These are phyloP conservation scores for Emydoidea blandingii DNA, from an alignment of 2,797 vertebrate species.

Conservation along the genomic window DNA sequence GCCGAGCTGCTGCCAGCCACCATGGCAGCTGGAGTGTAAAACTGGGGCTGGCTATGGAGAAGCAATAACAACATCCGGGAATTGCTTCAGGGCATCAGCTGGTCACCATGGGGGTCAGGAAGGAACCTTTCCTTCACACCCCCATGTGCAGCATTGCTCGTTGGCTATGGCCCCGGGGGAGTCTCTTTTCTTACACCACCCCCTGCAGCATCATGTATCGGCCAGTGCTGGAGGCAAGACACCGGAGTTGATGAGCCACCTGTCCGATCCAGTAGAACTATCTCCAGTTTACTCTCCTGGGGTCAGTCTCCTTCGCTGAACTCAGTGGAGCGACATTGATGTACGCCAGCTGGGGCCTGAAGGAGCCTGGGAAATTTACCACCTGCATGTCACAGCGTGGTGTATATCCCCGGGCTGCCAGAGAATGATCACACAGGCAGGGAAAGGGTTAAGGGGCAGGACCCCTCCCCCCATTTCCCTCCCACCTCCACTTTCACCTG, in stretches of 20 bases:
- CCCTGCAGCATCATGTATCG: background rate
- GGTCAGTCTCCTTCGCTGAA: background rate
- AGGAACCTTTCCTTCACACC: background rate
- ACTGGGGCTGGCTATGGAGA: background rate
- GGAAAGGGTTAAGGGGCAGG: background rate
- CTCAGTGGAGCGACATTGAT: background rate
- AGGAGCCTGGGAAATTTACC: background rate
- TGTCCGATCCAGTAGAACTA: background rate
- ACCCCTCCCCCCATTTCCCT: background rate
- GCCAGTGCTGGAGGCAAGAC: rapidly evolving
- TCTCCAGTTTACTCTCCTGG: background rate
- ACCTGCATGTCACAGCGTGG: background rate
- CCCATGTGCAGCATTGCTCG: background rate
- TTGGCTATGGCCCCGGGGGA: too few species aligned
- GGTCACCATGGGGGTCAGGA: background rate
- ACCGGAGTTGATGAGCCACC: background rate
- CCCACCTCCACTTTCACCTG: background rate
- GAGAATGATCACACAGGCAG: background rate
- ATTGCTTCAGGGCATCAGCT: background rate
- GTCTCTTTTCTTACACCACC: background rate
- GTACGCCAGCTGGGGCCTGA: background rate
- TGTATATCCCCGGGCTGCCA: background rate
- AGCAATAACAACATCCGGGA: background rate
- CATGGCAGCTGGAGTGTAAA: background rate
- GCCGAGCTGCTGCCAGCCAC: background rate